phyloP scores from a whole-genome alignment of 1,140 invertebrate genomes.

The Popillia japonica region DNA sequence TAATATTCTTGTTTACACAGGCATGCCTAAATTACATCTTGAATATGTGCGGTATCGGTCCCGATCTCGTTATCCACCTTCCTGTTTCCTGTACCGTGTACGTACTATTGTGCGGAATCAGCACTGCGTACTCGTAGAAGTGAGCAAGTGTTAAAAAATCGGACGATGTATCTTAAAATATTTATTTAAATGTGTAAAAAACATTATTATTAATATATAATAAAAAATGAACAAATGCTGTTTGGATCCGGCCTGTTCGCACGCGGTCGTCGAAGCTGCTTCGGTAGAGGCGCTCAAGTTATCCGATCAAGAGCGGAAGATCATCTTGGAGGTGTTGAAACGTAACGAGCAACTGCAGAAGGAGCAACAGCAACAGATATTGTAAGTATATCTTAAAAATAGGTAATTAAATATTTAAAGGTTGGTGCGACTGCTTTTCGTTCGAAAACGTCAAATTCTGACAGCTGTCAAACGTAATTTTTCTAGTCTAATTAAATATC shows the following conservation, averaged over 20 bases:
- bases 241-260: slow-evolving; percentile 54
- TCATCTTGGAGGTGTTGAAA: slow-evolving; percentile 57
- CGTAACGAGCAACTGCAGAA: slow-evolving; percentile 56
- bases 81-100: background rate
- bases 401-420: background rate
- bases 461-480: no score
- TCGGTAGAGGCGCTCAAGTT: slow-evolving; percentile 53
- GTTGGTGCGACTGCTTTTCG: no score
- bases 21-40: background rate
- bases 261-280: slow-evolving; percentile 55
- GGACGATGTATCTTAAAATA: background rate
- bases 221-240: slow-evolving; percentile 46
- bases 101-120: background rate
- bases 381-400: slow-evolving; percentile 54
- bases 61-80: background rate
- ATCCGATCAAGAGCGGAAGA: slow-evolving; percentile 55
- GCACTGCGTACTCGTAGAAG: background rate
- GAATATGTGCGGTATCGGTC: background rate
- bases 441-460: no score
- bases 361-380: slow-evolving; percentile 54
- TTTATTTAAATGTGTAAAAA: background rate
- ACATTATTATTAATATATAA: background rate
- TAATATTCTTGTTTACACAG: background rate
- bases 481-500: background rate
- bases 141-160: background rate